Conservation (phyloP, 2,113 vertebrate genomes). For the Lethenteron camtschaticum region DNA sequence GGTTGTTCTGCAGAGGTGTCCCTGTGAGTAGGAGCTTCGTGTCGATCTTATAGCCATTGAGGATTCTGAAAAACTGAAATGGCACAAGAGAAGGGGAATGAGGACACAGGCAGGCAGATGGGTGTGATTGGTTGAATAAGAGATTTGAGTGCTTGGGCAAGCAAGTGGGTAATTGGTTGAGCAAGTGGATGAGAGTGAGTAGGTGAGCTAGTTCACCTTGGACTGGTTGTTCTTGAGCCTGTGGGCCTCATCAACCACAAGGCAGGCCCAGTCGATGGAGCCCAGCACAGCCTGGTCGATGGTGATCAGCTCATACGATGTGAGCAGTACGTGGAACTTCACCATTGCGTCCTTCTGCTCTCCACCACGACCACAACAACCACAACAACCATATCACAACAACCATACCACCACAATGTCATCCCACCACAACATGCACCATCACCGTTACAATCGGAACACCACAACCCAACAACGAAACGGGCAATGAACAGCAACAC, state of each 20-base stretch:
- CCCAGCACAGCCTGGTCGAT: slow-evolving; percentile 86
- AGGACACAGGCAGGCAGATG: not conserved
- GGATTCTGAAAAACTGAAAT: slow-evolving; percentile 70
- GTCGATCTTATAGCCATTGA: slow-evolving; percentile 95
- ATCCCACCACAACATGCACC: not conserved
- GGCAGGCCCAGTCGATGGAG: slow-evolving; percentile 78
- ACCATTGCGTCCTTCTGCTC: slow-evolving; percentile 75
- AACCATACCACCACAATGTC: not conserved
- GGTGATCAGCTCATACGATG: slow-evolving; percentile 87
- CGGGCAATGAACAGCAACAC: too few relatives aligned
- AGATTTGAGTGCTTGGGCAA: too few relatives aligned
- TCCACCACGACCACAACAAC: slow-evolving; percentile 7
- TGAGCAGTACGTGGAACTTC: slow-evolving; percentile 87
- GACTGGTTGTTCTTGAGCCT: slow-evolving; percentile 96
- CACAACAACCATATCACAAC: not conserved
- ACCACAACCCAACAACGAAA: too few relatives aligned
- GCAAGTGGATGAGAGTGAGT: too few relatives aligned
- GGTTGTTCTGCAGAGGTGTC: slow-evolving; percentile 89
- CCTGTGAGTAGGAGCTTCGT: slow-evolving; percentile 93
- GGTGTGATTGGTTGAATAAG: fast-evolving
- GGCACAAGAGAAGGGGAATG: too few relatives aligned
- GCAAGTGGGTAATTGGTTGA: too few relatives aligned
- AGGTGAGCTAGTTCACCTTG: slow-evolving; percentile 33
- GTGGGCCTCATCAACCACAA: slow-evolving; percentile 92
- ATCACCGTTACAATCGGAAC: too few relatives aligned